A percentile compares a stretch with the other conserved stretches of the same genome.
These are phyloP conservation scores for Gobio occitaniae DNA, from an alignment of 2,797 vertebrate species.

Conservation along the genomic window DNA sequence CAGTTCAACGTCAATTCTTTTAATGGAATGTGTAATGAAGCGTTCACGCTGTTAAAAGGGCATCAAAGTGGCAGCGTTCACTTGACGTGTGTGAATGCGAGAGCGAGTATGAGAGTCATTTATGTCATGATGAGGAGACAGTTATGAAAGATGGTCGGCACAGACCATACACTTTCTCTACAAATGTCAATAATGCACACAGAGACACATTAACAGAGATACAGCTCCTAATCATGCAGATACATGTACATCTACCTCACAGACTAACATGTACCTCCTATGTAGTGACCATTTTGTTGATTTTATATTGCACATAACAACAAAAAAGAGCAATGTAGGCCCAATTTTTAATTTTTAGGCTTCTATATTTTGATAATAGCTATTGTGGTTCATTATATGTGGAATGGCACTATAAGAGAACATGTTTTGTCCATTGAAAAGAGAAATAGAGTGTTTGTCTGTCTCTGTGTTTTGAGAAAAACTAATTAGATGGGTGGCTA, in stretches of 20 bases:
- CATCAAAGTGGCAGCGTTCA: slow-evolving; percentile 54
- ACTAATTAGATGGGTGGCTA: slow-evolving; percentile 34
- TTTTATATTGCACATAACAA: not conserved
- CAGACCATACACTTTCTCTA: not conserved
- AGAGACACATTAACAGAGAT: slow-evolving; percentile 5
- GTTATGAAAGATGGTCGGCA: slow-evolving; percentile 5
- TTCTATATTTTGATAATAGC: not conserved
- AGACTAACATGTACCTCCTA: not conserved
- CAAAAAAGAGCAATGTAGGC: not conserved
- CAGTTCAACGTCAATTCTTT: slow-evolving; percentile 61
- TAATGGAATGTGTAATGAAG: slow-evolving; percentile 71
- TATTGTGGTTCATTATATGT: not conserved
- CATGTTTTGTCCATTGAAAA: not conserved
- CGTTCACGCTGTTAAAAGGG: slow-evolving; percentile 58
- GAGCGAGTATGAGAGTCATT: not conserved
- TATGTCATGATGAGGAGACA: slow-evolving; percentile 1
- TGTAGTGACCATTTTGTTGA: not conserved
- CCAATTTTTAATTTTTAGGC: not conserved
- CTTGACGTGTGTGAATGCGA: slow-evolving; percentile 19
- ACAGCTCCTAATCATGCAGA: not conserved
- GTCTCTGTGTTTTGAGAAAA: not conserved
- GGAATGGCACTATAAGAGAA: not conserved
- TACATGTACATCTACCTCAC: not conserved
- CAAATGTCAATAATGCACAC: not conserved
- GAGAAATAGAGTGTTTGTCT: not conserved